Conservation (phyloP, 2,113 vertebrate genomes). For the Platichthys flesus region DNA sequence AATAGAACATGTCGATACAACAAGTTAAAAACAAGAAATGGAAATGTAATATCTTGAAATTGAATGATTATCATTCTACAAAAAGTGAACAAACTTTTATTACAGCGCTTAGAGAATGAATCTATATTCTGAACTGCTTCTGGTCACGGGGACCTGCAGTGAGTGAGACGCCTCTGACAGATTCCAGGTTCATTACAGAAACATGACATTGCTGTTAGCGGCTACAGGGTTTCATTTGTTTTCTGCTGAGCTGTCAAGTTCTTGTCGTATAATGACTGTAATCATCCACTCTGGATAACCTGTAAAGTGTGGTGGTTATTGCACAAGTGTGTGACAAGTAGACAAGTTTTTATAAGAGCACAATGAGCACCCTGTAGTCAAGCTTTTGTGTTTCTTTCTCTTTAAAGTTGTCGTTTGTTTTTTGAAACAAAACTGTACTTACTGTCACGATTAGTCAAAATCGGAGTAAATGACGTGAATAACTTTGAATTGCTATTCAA, state of each 20-base stretch:
- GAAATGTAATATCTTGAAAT: no score
- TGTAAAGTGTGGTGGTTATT: neutral
- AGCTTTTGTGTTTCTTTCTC: neutral
- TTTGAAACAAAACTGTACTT: neutral
- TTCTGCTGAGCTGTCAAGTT: neutral
- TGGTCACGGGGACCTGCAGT: neutral
- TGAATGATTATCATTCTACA: no score
- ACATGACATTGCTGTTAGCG: neutral
- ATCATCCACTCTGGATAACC: neutral
- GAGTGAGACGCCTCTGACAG: neutral
- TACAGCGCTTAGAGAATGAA: neutral
- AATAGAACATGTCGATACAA: no score
- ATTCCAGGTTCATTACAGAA: neutral
- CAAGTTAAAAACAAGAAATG: no score
- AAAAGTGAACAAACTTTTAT: neutral
- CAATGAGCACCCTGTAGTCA: neutral
- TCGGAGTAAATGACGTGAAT: neutral
- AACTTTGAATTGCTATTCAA: no score
- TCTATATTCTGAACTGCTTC: neutral
- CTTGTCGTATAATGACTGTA: neutral
- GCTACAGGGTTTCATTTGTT: neutral
- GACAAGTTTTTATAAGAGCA: neutral
- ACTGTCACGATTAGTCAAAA: constrained; percentile 2
- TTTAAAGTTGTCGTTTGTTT: neutral
- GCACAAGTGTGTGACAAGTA: neutral